Evolutionary conservation across 2,113 vertebrate species (phyloP), one percentile per base, ranked within the genome.

Genomic region (Laticauda colubrina): DNA sequence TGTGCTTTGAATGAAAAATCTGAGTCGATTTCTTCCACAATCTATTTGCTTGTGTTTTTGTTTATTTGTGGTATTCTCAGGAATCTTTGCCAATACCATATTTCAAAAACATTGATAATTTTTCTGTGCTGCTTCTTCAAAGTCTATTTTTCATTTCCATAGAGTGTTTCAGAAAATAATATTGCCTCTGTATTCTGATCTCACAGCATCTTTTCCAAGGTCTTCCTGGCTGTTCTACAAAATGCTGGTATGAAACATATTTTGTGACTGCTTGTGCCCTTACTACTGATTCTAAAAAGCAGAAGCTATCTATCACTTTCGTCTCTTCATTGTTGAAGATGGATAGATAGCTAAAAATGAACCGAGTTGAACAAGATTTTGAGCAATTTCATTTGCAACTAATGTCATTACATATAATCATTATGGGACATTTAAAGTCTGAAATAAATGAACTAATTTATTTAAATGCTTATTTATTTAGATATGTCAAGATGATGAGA

Each of bases 381-480:
- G 93, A 88, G 94, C 53, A 85, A 95, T 95, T 96, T 96, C 95
- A 96, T 97, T 96, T 96, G 93, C 90, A 93, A 95, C 92, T 89
- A 94, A 95, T 91, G 94, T 53, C 92, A 93, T 96, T 96, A 95
- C 95, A 92, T 94, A 95, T 97, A 97, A 96, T 96, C 92, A 89
- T n/a, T 96, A 96, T 94, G 14, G 21, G 90, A 96, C 88, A 90
- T 96, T 92, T 94, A 94, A 95, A 29, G 95, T 85, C 95, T 93
- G 93, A 94, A 97, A 96, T 94, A 95, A 95, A 26, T 93, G 93
- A 18, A 90, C 94, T 95, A 96, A 96, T 96, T 96, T 96, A 96
- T 95, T 97, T 94, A 96, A 96, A 91, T 6, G 94, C 94, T 95
- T 96, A 96, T 96, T 95, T 96, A 96, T 95, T 97, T 94, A 96